Evolutionary conservation across 2,888 invertebrate genomes (phyloP).

Genomic region (Pristionchus exspectatus): DNA sequence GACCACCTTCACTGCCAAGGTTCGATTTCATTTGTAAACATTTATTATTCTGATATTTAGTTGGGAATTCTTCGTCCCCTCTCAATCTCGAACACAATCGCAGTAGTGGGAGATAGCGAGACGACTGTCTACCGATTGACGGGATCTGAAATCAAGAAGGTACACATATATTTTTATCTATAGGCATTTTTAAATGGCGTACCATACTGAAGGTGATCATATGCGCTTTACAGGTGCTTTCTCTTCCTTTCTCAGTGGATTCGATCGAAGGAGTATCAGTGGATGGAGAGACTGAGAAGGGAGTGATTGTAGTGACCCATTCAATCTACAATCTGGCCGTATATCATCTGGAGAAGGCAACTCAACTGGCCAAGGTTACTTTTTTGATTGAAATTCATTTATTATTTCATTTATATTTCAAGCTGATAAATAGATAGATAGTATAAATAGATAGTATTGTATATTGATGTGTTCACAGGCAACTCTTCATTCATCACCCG

Average conservation of each 20-base stretch:
- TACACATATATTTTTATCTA: not conserved
- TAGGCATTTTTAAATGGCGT: no score
- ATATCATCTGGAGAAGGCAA: constrained; percentile 25
- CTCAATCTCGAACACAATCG: not conserved
- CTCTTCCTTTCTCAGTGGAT: constrained; percentile 18
- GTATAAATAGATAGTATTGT: not conserved
- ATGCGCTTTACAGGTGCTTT: not conserved
- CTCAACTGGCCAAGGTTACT: constrained; percentile 25
- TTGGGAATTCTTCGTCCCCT: constrained; percentile 21
- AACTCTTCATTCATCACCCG: constrained; percentile 30
- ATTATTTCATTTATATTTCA: not conserved
- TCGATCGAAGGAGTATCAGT: constrained; percentile 33
- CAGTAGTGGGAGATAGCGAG: constrained; percentile 3
- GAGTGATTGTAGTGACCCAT: constrained; percentile 18
- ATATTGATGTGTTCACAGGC: not conserved
- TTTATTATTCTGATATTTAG: not conserved
- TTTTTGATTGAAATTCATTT: not conserved
- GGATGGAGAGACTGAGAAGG: constrained; percentile 27
- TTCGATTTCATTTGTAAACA: not conserved
- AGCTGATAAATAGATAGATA: not conserved
- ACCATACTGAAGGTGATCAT: no score
- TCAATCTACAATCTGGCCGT: not conserved
- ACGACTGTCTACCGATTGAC: constrained; percentile 15
- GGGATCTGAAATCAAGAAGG: constrained; percentile 33
- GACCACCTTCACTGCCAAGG: not conserved